Evolutionary conservation across 2,888 invertebrate genomes (phyloP).

Genomic region (Pyrgus malvae): DNA sequence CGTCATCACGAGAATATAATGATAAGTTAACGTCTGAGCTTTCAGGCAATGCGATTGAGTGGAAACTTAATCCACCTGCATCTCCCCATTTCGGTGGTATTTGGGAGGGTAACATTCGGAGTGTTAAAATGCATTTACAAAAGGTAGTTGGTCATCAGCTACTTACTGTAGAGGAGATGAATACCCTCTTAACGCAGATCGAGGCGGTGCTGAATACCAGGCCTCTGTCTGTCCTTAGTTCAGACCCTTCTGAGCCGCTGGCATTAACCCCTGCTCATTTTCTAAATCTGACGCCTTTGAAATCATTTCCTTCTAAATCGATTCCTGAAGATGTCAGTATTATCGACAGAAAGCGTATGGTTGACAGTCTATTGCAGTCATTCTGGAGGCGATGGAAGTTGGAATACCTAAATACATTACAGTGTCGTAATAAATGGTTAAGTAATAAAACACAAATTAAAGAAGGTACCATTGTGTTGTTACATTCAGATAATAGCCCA

Average conservation of each 20-base stretch:
- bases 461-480: constrained; percentile 4
- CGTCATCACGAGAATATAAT: neutral
- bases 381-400: constrained; percentile 7
- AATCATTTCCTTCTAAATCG: constrained; percentile 3
- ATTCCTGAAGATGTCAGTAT: neutral
- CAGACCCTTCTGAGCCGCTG: constrained; percentile 12
- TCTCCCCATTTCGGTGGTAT: constrained; percentile 18
- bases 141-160: constrained; percentile 8
- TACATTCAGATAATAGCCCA: constrained; percentile 4
- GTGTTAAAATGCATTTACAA: constrained; percentile 19
- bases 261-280: constrained; percentile 18
- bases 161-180: constrained; percentile 3
- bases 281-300: constrained; percentile 1
- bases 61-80: constrained; percentile 11
- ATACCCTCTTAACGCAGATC: constrained; percentile 11
- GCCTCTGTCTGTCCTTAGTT: constrained; percentile 2
- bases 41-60: constrained; percentile 4
- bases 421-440: constrained; percentile 9
- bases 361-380: constrained; percentile 1
- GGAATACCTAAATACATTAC: constrained; percentile 12
- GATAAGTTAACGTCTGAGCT: neutral
- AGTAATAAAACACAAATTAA: neutral
- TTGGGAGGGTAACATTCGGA: constrained; percentile 22
- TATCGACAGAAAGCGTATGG: neutral
- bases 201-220: constrained; percentile 9